Conservation (phyloP, 2,888 invertebrate species). For the Byasa hedistus region DNA sequence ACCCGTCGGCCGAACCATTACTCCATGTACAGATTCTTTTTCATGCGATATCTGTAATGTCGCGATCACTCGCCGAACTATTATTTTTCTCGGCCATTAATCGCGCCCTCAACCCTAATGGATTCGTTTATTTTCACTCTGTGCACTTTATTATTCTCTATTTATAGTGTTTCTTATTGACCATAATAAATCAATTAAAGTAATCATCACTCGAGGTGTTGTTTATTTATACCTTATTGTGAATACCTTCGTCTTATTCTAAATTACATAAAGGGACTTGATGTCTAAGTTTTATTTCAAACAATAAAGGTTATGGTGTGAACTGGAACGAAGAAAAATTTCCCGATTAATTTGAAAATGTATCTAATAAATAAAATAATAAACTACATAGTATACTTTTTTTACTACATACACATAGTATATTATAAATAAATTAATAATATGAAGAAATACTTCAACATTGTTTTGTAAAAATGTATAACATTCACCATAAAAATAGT, state of each 20-base stretch:
- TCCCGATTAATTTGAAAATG: too few species aligned
- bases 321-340: too few species aligned
- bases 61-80: constrained; percentile 50
- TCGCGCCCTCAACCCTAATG: constrained; percentile 27
- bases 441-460: too few species aligned
- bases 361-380: too few species aligned
- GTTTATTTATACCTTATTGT: background rate
- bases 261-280: constrained; percentile 1
- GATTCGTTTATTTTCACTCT: constrained; percentile 29
- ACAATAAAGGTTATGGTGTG: constrained; percentile 5
- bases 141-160: constrained; percentile 25
- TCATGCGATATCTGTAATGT: constrained; percentile 55
- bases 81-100: constrained; percentile 39
- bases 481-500: too few species aligned
- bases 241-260: background rate
- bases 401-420: too few species aligned
- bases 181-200: constrained; percentile 20
- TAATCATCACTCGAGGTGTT: background rate
- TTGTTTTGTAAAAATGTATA: too few species aligned
- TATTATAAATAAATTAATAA: too few species aligned
- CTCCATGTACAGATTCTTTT: constrained; percentile 56
- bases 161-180: constrained; percentile 21
- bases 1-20: constrained; percentile 42
- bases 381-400: too few species aligned
- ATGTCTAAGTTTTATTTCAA: constrained; percentile 2